Conservation (phyloP, 2,888 invertebrate species). For the Scrobipalpa costella region DNA sequence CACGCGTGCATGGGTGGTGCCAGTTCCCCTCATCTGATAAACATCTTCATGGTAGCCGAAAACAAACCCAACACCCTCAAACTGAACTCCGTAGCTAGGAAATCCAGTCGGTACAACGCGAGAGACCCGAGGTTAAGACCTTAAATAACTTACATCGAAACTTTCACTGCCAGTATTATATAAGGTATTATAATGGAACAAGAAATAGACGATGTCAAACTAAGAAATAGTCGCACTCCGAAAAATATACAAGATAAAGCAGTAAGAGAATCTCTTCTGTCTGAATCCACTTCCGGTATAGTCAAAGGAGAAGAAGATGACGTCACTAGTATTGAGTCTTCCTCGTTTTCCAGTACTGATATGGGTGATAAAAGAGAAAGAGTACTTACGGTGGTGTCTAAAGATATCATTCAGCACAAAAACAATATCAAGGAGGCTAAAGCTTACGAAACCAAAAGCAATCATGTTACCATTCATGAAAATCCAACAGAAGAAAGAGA, state of each 20-base stretch:
- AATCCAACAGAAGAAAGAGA: constrained; percentile 44
- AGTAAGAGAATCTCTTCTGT: constrained; percentile 65
- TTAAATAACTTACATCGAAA: constrained; percentile 53
- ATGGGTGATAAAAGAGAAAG: constrained; percentile 57
- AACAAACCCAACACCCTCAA: constrained; percentile 76
- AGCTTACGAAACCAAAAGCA: constrained; percentile 38
- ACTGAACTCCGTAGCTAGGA: constrained; percentile 75
- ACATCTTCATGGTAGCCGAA: constrained; percentile 81
- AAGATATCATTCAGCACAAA: constrained; percentile 34
- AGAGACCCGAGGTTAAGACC: constrained; percentile 82
- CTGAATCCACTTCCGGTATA: constrained; percentile 76
- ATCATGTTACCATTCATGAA: constrained; percentile 45
- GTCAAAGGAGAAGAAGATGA: constrained; percentile 69
- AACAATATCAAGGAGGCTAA: constrained; percentile 46
- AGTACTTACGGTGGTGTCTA: constrained; percentile 32
- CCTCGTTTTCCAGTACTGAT: constrained; percentile 69
- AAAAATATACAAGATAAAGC: constrained; percentile 52
- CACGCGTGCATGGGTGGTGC: constrained; percentile 69
- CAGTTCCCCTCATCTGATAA: constrained; percentile 48
- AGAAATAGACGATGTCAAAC: constrained; percentile 52
- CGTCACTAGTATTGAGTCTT: constrained; percentile 54
- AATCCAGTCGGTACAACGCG: constrained; percentile 75
- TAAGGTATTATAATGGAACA: constrained; percentile 64
- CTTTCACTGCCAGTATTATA: constrained; percentile 64
- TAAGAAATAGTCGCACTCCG: constrained; percentile 63